These are phyloP conservation scores for Brenthis daphne DNA, from an alignment of 2,888 invertebrate genomes.

Conservation along the genomic window DNA sequence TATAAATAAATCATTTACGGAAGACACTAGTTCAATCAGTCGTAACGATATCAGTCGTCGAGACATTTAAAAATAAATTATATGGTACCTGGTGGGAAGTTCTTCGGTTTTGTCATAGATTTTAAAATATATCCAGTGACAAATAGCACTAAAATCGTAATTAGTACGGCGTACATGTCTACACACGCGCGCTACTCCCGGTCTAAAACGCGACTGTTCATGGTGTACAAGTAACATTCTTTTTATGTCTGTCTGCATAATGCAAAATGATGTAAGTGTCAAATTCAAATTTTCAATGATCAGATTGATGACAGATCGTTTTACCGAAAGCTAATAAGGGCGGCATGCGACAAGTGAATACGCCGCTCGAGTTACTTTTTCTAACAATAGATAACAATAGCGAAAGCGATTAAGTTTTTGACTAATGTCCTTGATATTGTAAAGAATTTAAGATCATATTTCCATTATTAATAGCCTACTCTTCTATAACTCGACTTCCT, in stretches of 20 bases:
- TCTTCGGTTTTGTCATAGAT: slow-evolving; percentile 63
- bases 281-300: slow-evolving; percentile 13
- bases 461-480: too few species aligned
- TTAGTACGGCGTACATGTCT: slow-evolving; percentile 41
- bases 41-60: not conserved
- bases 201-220: slow-evolving; percentile 35
- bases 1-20: slow-evolving; percentile 1
- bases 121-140: slow-evolving; percentile 40
- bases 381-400: too few species aligned
- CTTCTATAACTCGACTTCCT: too few species aligned
- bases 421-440: too few species aligned
- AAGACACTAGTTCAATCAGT: not conserved
- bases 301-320: not conserved
- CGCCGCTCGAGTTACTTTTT: too few species aligned
- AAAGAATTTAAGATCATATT: too few species aligned
- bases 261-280: slow-evolving; percentile 30
- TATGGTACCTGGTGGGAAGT: slow-evolving; percentile 76
- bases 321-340: not conserved
- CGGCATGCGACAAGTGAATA: not conserved
- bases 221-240: slow-evolving; percentile 35
- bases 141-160: slow-evolving; percentile 39
- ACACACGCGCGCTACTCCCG: slow-evolving; percentile 26
- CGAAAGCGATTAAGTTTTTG: too few species aligned
- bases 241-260: slow-evolving; percentile 38
- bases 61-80: not conserved